These are phyloP conservation scores for Gorsachius magnificus DNA, from an alignment of 2,797 vertebrate species.

Conservation along the genomic window DNA sequence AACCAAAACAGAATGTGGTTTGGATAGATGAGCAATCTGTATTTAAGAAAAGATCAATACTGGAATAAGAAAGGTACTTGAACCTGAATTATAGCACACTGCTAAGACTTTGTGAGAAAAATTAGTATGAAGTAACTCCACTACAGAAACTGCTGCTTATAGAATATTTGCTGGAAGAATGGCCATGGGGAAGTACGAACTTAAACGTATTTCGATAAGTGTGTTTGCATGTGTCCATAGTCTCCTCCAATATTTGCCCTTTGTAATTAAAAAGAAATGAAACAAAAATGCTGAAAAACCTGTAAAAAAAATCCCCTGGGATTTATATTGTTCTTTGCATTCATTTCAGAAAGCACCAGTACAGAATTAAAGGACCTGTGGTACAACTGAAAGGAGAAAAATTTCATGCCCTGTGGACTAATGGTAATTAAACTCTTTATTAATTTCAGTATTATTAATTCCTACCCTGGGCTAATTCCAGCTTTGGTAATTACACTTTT, in stretches of 20 bases:
- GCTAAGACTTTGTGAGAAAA: neutral
- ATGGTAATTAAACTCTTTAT: constrained; percentile 1
- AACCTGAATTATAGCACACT: neutral
- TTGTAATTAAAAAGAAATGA: neutral
- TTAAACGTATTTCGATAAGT: neutral
- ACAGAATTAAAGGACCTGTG: neutral
- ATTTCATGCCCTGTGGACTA: neutral
- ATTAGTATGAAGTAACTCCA: neutral
- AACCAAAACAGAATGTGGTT: neutral
- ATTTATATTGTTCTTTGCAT: neutral
- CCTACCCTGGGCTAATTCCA: neutral
- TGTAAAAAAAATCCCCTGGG: neutral
- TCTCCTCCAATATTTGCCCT: neutral
- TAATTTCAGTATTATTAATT: constrained; percentile 25
- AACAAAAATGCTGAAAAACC: neutral
- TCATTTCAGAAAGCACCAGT: neutral
- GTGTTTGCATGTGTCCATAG: neutral
- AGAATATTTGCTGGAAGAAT: neutral
- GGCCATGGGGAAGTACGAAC: neutral
- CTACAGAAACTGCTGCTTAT: neutral
- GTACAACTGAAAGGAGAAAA: fast-evolving
- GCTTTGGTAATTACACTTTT: neutral
- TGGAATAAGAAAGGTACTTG: neutral
- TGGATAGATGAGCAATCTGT: neutral
- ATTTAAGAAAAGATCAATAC: neutral